Conservation (phyloP, 2,797 vertebrate species). For the Sebastolobus altivelis region DNA sequence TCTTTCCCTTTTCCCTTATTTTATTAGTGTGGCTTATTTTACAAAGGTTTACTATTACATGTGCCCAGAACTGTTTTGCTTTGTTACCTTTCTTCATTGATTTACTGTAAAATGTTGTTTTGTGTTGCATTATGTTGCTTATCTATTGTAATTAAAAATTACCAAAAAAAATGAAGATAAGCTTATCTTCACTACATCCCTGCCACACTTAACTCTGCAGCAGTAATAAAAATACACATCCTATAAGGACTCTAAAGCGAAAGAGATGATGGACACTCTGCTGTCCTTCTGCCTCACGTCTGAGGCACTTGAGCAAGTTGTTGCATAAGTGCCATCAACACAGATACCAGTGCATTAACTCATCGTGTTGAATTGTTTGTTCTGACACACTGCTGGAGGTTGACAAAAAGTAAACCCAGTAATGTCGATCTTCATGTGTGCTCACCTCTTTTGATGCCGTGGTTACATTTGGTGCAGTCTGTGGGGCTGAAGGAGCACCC, state of each 20-base stretch:
- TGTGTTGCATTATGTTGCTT: neutral
- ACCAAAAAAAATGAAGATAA: neutral
- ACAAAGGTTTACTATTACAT: neutral
- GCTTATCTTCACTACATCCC: neutral
- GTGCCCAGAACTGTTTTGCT: neutral
- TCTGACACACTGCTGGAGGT: neutral
- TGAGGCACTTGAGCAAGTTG: neutral
- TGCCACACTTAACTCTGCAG: neutral
- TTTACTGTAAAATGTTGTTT: neutral
- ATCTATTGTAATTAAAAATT: neutral
- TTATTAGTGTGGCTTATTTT: neutral
- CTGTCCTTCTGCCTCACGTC: neutral
- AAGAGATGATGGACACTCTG: neutral
- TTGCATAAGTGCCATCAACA: neutral
- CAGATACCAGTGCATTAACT: neutral
- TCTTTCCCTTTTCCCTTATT: neutral
- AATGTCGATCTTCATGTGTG: neutral
- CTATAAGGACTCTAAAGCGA: neutral
- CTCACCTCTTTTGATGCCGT: slow-evolving; percentile 94
- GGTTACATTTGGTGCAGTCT: slow-evolving; percentile 88
- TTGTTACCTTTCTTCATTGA: neutral
- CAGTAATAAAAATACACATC: neutral
- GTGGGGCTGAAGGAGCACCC: slow-evolving; percentile 84
- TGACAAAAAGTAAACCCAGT: neutral
- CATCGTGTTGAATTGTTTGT: neutral